Base-by-base conservation (phyloP, 2,888 invertebrate species). In the Aethes cnicana region DNA sequence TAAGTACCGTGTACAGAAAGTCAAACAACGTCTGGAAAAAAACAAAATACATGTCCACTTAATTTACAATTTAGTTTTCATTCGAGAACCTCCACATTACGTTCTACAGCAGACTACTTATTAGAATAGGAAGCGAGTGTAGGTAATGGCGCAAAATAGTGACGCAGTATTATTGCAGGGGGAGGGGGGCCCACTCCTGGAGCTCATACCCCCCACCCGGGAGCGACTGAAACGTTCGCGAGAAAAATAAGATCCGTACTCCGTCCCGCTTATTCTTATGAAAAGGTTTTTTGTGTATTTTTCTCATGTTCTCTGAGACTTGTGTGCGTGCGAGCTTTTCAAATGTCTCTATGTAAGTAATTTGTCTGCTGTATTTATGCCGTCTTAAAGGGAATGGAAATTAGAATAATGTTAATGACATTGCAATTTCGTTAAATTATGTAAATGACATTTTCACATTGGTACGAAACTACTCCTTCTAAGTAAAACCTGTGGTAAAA, bases 61-160 rank as follows among this genome's bases (percentile, higher is more conserved):
- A 20, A 14, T 8, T 14, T 23, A 4, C n/a, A 25, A 16, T 11
- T 21, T 20, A 30, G 18, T 21, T 11, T 35, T 23, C 18, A 43
- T 18, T 12, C 11, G 7, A 23, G 1, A 30, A 17, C 12, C 5
- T 16, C 33, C 43, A 50, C 56, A 70, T 76, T 79, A 84, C 84
- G 71, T 83, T 63, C 78, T 85, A 81, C 59, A 67, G 69, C 58
- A 68, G 66, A 66, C 84, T 88, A 84, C 89, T 88, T 87, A 87
- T 88, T n/a, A 87, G 87, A 87, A 88, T 86, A 84, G 85, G 87
- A 87, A 88, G 88, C 86, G 81, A 89, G 89, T 89, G 88, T 89
- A 88, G 88, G 89, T 89, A 89, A 89, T 90, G 90, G 90, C 88
- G 90, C 89, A 90, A 90, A 90, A 90, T 90, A 90, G 90, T 90